Evolutionary conservation across 2,888 invertebrate genomes (phyloP).

Genomic region (Anorthoa munda): DNA sequence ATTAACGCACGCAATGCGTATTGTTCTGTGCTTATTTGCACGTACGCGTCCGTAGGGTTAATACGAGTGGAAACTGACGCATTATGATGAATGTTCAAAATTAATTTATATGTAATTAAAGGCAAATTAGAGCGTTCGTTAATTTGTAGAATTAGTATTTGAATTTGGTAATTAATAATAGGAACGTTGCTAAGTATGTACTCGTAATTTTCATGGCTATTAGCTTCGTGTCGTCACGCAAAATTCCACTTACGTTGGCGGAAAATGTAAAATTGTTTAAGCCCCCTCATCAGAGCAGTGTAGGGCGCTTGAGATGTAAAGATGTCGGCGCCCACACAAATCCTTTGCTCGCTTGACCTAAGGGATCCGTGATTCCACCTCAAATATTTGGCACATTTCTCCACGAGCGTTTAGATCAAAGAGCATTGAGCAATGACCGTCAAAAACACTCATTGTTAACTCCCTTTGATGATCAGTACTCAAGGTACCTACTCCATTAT

Average conservation of each 20-base stretch:
- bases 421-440: constrained; percentile 78
- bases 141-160: constrained; percentile 40
- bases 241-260: constrained; percentile 19
- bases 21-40: constrained; percentile 73
- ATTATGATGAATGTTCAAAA: constrained; percentile 57
- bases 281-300: constrained; percentile 22
- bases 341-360: constrained; percentile 61
- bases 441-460: constrained; percentile 80
- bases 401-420: constrained; percentile 78
- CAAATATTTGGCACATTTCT: constrained; percentile 78
- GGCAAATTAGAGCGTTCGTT: constrained; percentile 30
- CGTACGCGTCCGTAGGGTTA: constrained; percentile 66
- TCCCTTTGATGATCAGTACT: constrained; percentile 81
- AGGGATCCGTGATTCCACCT: constrained; percentile 68
- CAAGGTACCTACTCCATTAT: constrained; percentile 72
- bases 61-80: constrained; percentile 61
- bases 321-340: constrained; percentile 48
- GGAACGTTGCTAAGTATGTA: not conserved
- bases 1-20: constrained; percentile 88
- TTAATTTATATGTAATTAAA: constrained; percentile 56
- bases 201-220: constrained; percentile 6
- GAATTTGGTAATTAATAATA: constrained; percentile 34
- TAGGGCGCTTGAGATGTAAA: constrained; percentile 45
- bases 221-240: constrained; percentile 32
- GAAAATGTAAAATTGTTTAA: constrained; percentile 49